Percentiles rank a stretch among this genome's conserved stretches.
These are phyloP conservation scores for Ruditapes philippinarum DNA, from an alignment of 1,140 invertebrate species.

Conservation along the genomic window DNA sequence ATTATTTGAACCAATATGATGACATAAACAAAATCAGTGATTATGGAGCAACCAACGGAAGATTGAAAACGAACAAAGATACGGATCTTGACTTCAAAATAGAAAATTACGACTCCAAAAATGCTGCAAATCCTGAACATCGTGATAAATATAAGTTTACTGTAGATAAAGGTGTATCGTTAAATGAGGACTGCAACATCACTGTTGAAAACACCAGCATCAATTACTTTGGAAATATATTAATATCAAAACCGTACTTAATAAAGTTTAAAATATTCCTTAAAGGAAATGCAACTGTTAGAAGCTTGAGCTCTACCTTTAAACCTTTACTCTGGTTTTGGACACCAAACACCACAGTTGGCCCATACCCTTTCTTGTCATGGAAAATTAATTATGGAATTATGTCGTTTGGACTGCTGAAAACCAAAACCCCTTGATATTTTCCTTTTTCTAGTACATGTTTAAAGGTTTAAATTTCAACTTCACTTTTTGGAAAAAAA, in stretches of 20 bases:
- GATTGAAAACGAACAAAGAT: no score
- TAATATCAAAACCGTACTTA: background rate
- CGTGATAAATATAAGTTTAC: no score
- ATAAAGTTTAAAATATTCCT: background rate
- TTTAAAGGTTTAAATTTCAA: background rate
- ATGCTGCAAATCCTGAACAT: no score
- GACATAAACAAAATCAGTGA: no score
- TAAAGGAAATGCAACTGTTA: background rate
- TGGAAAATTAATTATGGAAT: constrained; percentile 34
- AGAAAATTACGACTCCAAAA: no score
- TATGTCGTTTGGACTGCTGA: constrained; percentile 10
- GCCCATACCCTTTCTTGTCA: constrained; percentile 12
- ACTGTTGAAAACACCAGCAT: background rate
- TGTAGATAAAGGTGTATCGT: no score
- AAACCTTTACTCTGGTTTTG: constrained; percentile 12
- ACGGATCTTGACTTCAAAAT: no score
- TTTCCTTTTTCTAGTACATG: background rate
- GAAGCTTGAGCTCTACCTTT: background rate
- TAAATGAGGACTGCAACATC: no score
- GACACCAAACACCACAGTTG: background rate
- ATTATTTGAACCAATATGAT: no score
- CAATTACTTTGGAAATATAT: background rate
- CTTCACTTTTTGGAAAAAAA: background rate
- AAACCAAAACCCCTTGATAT: background rate
- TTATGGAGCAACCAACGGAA: no score